A percentile compares a stretch with the other conserved stretches of the same genome.
Conservation (phyloP, 2,113 vertebrate genomes). For the Equus przewalskii region DNA sequence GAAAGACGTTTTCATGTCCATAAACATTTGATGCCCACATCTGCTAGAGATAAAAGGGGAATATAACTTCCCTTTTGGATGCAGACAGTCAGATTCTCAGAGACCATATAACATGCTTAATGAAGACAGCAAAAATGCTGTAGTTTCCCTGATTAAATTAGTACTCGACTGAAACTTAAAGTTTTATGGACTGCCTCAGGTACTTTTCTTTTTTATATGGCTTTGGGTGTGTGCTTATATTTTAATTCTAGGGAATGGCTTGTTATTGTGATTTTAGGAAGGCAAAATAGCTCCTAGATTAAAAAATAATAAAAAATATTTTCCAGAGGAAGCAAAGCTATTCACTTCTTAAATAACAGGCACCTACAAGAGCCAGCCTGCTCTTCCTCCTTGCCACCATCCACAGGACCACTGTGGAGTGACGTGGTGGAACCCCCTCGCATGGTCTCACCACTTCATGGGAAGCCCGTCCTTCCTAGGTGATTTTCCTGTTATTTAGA, state of each 20-base stretch:
- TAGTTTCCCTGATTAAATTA: constrained; percentile 58
- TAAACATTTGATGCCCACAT: constrained; percentile 85
- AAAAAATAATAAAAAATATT: not conserved
- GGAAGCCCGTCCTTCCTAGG: not conserved
- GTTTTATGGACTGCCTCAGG: constrained; percentile 53
- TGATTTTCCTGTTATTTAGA: not conserved
- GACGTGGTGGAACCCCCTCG: fast-evolving
- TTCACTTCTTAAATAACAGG: not conserved
- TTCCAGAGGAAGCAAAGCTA: not conserved
- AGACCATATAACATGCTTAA: constrained; percentile 75
- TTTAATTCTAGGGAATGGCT: constrained; percentile 62
- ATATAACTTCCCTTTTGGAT: constrained; percentile 46
- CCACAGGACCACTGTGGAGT: too few species aligned
- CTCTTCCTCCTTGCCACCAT: fast-evolving
- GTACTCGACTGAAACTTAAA: constrained; percentile 47
- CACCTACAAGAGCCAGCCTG: not conserved
- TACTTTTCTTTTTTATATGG: constrained; percentile 60
- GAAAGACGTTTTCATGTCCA: constrained; percentile 77
- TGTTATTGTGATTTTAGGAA: constrained; percentile 60
- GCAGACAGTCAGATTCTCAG: constrained; percentile 55
- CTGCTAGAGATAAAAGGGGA: constrained; percentile 80
- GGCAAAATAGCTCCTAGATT: not conserved
- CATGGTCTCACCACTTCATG: not conserved
- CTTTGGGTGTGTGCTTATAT: not conserved
- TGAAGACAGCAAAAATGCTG: constrained; percentile 52